These are phyloP conservation scores for Apteryx mantelli DNA, from an alignment of 2,113 vertebrate genomes.

Conservation along the genomic window DNA sequence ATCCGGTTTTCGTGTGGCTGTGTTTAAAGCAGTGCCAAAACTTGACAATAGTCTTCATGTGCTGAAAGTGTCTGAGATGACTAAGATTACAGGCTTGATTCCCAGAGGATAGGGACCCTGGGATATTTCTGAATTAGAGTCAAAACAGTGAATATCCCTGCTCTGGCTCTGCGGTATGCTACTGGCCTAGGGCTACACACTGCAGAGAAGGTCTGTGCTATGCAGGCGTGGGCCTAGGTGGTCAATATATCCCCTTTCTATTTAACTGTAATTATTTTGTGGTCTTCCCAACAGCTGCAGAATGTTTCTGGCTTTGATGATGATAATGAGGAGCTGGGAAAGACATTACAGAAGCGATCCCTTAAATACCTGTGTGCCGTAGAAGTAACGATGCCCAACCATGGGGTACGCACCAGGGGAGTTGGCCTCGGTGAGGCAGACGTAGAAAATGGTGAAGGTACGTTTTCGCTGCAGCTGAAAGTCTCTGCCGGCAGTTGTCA, in stretches of 20 bases:
- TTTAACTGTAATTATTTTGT: neutral
- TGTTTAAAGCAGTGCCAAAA: neutral
- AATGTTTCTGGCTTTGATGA: slow-evolving; percentile 71
- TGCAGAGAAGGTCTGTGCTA: neutral
- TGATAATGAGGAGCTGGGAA: neutral
- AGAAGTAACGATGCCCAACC: slow-evolving; percentile 70
- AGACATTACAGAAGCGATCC: neutral
- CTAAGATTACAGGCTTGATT: neutral
- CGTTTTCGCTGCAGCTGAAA: neutral
- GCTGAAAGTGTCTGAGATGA: neutral
- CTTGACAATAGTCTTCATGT: neutral
- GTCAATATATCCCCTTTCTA: neutral
- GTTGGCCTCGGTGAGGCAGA: slow-evolving; percentile 67
- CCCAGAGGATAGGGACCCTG: too few relatives aligned
- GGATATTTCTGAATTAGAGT: neutral
- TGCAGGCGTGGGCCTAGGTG: neutral
- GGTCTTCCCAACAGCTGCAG: slow-evolving; percentile 72
- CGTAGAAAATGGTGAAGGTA: slow-evolving; percentile 40
- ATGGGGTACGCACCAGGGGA: slow-evolving; percentile 54
- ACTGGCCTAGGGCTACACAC: neutral
- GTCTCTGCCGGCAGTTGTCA: neutral
- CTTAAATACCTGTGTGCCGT: slow-evolving; percentile 77
- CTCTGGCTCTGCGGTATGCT: neutral
- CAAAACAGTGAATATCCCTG: neutral
- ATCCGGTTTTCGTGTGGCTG: neutral